Evolutionary conservation across 2,113 vertebrate genomes (phyloP).

Genomic region (Pycnonotus jocosus): DNA sequence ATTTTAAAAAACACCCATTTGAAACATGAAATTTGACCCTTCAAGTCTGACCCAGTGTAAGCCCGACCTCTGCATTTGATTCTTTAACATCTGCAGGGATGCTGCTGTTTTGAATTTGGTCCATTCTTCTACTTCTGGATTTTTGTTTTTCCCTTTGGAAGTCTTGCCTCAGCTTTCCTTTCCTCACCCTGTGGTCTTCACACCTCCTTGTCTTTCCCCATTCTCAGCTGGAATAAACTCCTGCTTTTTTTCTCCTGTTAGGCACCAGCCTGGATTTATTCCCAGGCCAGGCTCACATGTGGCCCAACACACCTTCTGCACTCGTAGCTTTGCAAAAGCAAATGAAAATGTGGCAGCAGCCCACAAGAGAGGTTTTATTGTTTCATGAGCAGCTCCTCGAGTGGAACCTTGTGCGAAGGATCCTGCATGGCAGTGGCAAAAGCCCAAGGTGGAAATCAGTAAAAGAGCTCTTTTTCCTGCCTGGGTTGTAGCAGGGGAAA

Average conservation of each 20-base stretch:
- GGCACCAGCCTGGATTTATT: background rate
- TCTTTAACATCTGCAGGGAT: background rate
- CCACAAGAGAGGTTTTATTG: background rate
- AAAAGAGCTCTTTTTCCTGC: conserved; percentile 10
- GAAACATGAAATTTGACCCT: background rate
- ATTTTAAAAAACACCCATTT: background rate
- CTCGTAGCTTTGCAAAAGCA: background rate
- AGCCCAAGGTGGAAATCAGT: background rate
- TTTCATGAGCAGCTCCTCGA: background rate
- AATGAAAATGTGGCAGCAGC: conserved; percentile 2
- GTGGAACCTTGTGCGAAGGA: background rate
- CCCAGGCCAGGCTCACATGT: background rate
- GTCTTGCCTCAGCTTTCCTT: background rate
- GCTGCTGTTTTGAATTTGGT: background rate
- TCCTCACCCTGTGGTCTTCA: background rate
- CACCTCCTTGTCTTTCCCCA: background rate
- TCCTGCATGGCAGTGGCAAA: background rate
- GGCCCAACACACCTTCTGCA: background rate
- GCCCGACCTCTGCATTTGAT: background rate
- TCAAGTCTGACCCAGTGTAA: background rate
- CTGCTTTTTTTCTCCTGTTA: background rate
- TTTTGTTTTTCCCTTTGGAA: background rate
- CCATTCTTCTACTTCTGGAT: background rate
- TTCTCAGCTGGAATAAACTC: background rate
- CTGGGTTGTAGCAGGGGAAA: background rate